These are phyloP conservation scores for Metallyticus violacea DNA, from an alignment of 2,888 invertebrate genomes.

Conservation along the genomic window DNA sequence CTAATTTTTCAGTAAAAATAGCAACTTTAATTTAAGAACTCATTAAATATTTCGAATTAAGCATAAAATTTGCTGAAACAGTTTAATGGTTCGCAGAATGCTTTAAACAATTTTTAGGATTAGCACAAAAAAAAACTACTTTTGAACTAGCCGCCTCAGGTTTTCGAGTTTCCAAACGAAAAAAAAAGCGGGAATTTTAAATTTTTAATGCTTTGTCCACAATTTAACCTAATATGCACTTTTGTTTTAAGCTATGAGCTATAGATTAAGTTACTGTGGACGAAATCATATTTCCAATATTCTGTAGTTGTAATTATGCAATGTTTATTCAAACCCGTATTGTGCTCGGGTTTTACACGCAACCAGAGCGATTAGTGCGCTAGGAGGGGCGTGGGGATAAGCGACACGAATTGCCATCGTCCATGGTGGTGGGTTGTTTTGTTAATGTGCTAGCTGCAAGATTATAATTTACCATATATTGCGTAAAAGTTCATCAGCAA, in stretches of 20 bases:
- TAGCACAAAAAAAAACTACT: neutral
- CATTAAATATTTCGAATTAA: neutral
- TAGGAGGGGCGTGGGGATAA: slow-evolving; percentile 21
- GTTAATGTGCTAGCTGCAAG: neutral
- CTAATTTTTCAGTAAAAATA: no score
- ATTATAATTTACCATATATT: neutral
- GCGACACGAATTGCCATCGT: slow-evolving; percentile 31
- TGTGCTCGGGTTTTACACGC: neutral
- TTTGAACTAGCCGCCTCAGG: neutral
- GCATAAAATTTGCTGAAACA: neutral
- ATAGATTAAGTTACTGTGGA: neutral
- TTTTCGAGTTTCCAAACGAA: neutral
- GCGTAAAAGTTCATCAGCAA: neutral
- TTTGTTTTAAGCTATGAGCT: neutral
- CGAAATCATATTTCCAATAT: neutral
- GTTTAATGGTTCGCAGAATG: neutral
- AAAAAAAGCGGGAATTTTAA: neutral
- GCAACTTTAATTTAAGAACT: neutral
- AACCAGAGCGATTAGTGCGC: slow-evolving; percentile 5
- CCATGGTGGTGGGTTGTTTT: slow-evolving; percentile 22
- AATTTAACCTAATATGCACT: neutral
- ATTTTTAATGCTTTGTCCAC: neutral
- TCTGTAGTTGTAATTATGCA: neutral
- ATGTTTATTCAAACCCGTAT: neutral
- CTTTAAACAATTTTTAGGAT: neutral